A percentile compares a stretch with the other conserved stretches of the same genome.
These are phyloP conservation scores for Neodiprion virginianus DNA, from an alignment of 1,140 invertebrate genomes.

Conservation along the genomic window DNA sequence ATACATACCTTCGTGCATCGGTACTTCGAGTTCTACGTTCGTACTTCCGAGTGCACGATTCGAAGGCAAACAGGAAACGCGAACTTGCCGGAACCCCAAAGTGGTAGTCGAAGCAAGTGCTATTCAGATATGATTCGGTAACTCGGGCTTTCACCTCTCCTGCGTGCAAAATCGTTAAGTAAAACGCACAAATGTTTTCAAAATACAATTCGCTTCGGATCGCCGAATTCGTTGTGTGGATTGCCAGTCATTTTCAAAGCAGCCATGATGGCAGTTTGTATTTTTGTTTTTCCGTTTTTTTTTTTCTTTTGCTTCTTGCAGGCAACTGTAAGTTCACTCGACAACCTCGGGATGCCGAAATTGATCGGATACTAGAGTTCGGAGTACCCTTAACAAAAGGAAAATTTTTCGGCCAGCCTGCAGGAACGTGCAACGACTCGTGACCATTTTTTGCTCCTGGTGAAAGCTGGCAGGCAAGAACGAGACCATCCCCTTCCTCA, in stretches of 20 bases:
- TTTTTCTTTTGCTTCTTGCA: no score
- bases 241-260: no score
- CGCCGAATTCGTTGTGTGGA: no score
- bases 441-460: constrained; percentile 44
- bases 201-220: no score
- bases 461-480: constrained; percentile 27
- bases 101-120: neutral
- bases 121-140: neutral
- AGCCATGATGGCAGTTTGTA: no score
- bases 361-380: neutral
- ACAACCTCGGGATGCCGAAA: neutral
- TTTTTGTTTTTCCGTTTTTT: no score
- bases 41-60: constrained; percentile 2
- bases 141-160: neutral
- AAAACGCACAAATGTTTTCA: no score
- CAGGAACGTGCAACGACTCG: constrained; percentile 41
- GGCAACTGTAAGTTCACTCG: neutral
- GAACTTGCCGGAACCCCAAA: neutral
- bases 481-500: constrained; percentile 26
- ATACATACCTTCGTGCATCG: neutral
- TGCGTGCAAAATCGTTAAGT: no score
- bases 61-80: neutral
- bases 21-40: neutral
- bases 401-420: neutral
- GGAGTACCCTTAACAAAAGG: neutral